Percentiles rank a stretch among this genome's conserved stretches.
Conservation (phyloP, 2,888 invertebrate species). For the Epiblema foenella region DNA sequence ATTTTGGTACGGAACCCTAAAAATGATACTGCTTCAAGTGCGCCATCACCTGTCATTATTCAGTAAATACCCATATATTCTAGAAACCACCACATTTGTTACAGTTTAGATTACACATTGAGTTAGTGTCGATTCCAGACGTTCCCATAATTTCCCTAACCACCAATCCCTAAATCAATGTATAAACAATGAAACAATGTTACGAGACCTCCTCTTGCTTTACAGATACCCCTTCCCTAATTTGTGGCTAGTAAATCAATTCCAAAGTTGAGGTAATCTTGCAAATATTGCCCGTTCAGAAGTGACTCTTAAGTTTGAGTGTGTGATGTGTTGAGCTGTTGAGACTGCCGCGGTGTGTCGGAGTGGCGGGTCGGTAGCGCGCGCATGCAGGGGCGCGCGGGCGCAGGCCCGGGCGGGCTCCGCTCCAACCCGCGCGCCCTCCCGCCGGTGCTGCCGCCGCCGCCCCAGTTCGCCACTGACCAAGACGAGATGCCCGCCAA, state of each 20-base stretch:
- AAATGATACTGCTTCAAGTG: too few relatives aligned
- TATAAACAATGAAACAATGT: not conserved
- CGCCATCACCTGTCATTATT: too few relatives aligned
- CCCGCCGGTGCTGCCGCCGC: constrained; percentile 77
- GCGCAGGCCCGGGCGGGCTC: constrained; percentile 79
- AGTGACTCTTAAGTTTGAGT: constrained; percentile 18
- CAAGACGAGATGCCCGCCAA: constrained; percentile 81
- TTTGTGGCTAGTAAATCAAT: not conserved
- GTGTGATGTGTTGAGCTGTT: constrained; percentile 33
- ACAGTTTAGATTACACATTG: not conserved
- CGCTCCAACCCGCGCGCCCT: constrained; percentile 82
- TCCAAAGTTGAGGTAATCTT: not conserved
- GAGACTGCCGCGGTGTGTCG: constrained; percentile 33
- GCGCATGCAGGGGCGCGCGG: constrained; percentile 83
- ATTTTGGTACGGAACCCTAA: too few relatives aligned
- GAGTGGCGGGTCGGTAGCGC: constrained; percentile 69
- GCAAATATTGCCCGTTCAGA: not conserved
- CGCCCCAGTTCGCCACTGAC: constrained; percentile 78
- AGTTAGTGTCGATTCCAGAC: not conserved
- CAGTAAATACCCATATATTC: not conserved
- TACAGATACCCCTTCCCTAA: not conserved
- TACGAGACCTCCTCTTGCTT: not conserved
- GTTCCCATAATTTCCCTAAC: not conserved
- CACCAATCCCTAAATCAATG: not conserved
- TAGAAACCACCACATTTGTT: not conserved